Evolutionary conservation across 2,888 invertebrate species (phyloP).

Genomic region (Tortrix viridana): DNA sequence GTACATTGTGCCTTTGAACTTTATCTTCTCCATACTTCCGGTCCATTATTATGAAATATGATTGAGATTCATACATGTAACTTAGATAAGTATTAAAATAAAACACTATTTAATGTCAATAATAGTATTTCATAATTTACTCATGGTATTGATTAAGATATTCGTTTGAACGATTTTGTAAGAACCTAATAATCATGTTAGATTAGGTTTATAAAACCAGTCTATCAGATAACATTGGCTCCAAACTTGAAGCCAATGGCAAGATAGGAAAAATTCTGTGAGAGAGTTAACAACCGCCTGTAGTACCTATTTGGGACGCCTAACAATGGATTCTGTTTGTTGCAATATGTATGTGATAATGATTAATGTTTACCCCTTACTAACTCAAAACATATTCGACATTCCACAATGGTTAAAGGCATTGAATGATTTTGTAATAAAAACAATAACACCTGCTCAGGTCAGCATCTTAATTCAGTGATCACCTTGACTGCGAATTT

Average conservation of each 20-base stretch:
- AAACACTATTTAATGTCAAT: slow-evolving; percentile 9
- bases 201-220: slow-evolving; percentile 25
- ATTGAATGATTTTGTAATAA: slow-evolving; percentile 7
- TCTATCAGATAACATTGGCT: not conserved
- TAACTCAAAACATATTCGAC: slow-evolving; percentile 53
- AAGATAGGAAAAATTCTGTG: not conserved
- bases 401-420: slow-evolving; percentile 60
- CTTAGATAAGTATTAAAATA: slow-evolving; percentile 39
- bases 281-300: not conserved
- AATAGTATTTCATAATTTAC: slow-evolving; percentile 12
- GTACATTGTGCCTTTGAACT: slow-evolving; percentile 72
- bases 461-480: not conserved
- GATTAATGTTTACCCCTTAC: slow-evolving; percentile 19
- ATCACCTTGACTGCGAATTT: not conserved
- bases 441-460: not conserved
- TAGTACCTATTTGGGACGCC: not conserved
- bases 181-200: not conserved
- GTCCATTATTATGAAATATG: slow-evolving; percentile 55
- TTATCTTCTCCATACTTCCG: slow-evolving; percentile 68
- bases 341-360: slow-evolving; percentile 26
- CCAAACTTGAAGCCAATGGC: not conserved
- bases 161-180: not conserved
- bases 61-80: slow-evolving; percentile 53
- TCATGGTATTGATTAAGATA: not conserved
- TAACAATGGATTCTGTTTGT: not conserved